These are phyloP conservation scores for Centropristis striata DNA, from an alignment of 2,113 vertebrate genomes.

Conservation along the genomic window DNA sequence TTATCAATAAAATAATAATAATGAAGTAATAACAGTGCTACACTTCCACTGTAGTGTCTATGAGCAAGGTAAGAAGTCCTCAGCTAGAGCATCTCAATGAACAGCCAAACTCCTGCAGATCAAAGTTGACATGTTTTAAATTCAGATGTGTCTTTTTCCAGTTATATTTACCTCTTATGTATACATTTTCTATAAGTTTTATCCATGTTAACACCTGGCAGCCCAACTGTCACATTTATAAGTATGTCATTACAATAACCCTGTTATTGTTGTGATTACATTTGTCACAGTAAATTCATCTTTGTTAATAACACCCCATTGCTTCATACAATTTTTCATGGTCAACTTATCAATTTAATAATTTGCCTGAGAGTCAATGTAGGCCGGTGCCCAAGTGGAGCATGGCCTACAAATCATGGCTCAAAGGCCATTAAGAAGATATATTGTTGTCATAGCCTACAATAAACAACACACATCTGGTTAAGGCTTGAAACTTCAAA, in stretches of 20 bases:
- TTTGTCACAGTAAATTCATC: not conserved
- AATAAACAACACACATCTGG: constrained; percentile 55
- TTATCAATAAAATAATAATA: not conserved
- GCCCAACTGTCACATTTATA: not conserved
- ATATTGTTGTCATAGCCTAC: constrained; percentile 17
- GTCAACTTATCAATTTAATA: constrained; percentile 15
- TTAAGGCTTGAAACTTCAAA: not conserved
- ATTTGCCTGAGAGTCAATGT: constrained; percentile 23
- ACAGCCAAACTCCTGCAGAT: not conserved
- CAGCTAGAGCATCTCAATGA: not conserved
- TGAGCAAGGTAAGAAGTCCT: constrained; percentile 4
- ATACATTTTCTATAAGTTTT: not conserved
- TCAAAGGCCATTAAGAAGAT: constrained; percentile 30
- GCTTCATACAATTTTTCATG: not conserved
- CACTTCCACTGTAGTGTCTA: not conserved
- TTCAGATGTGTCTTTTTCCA: not conserved
- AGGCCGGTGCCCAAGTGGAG: constrained; percentile 59
- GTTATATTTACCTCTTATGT: not conserved
- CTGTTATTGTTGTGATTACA: not conserved
- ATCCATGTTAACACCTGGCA: not conserved
- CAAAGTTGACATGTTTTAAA: not conserved
- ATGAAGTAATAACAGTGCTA: not conserved
- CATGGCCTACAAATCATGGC: constrained; percentile 59
- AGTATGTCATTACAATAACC: not conserved
- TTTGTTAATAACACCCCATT: not conserved